Evolutionary conservation across 1,140 invertebrate genomes (phyloP).

Genomic region (Drosophila pseudoobscura): DNA sequence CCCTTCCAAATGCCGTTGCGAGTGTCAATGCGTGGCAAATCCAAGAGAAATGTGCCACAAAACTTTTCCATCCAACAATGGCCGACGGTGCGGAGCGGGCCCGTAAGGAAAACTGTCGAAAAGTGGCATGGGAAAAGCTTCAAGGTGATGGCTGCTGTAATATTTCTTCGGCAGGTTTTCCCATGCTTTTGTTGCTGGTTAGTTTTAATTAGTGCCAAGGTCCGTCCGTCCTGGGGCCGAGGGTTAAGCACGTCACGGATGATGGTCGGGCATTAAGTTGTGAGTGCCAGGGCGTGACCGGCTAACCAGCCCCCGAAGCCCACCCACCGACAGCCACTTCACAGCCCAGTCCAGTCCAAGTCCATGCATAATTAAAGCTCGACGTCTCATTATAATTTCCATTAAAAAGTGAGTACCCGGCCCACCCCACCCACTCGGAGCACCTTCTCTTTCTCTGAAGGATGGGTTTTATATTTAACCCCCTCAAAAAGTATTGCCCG

Average conservation of each 20-base stretch:
- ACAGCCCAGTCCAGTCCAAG: slow-evolving; percentile 4
- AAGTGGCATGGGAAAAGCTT: slow-evolving; percentile 35
- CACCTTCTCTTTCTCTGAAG: slow-evolving; percentile 4
- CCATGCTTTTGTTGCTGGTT: slow-evolving; percentile 41
- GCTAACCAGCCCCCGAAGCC: slow-evolving; percentile 15
- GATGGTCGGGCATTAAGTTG: slow-evolving; percentile 70
- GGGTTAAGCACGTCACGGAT: slow-evolving; percentile 63
- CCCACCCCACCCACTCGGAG: slow-evolving; percentile 2
- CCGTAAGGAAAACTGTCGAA: slow-evolving; percentile 27
- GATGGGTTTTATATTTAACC: slow-evolving; percentile 24
- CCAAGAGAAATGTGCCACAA: slow-evolving; percentile 48
- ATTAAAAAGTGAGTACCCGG: slow-evolving; percentile 63
- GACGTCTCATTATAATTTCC: slow-evolving; percentile 77
- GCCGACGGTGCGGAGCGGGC: slow-evolving; percentile 12
- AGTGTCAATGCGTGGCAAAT: slow-evolving; percentile 59
- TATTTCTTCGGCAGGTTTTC: slow-evolving; percentile 34
- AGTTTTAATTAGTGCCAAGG: slow-evolving; percentile 74
- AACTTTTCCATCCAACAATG: slow-evolving; percentile 45
- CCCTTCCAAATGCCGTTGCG: background rate
- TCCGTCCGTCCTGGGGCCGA: background rate
- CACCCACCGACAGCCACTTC: slow-evolving; percentile 2
- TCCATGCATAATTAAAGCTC: slow-evolving; percentile 73
- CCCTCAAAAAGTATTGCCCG: slow-evolving; percentile 9
- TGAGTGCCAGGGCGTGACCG: slow-evolving; percentile 63
- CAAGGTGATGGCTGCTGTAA: slow-evolving; percentile 35